Evolutionary conservation across 1,140 invertebrate genomes (phyloP).

Genomic region (Bathynomus jamesi): DNA sequence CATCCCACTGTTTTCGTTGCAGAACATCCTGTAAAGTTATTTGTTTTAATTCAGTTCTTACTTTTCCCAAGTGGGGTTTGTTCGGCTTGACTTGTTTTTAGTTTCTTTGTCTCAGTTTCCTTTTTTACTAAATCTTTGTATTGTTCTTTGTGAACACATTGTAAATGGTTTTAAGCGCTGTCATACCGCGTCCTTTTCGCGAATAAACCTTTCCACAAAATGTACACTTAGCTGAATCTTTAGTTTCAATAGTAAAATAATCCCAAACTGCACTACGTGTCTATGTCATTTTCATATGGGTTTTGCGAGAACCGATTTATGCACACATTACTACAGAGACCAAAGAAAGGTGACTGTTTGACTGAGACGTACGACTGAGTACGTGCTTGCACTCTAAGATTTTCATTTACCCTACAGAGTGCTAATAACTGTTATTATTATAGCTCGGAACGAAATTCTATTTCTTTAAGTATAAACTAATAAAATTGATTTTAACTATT

Average conservation of each 20-base stretch:
- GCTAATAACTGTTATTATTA: too few relatives aligned
- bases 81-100: neutral
- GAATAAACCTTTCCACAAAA: conserved; percentile 3
- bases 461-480: too few relatives aligned
- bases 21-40: neutral
- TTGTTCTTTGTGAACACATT: conserved; percentile 15
- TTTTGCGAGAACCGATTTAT: too few relatives aligned
- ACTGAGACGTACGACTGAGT: too few relatives aligned
- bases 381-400: too few relatives aligned
- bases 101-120: neutral
- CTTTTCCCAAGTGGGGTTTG: neutral
- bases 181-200: conserved; percentile 4
- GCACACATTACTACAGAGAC: too few relatives aligned
- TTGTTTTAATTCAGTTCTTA: neutral
- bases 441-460: too few relatives aligned
- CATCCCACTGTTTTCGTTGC: conserved; percentile 1
- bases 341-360: too few relatives aligned
- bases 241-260: neutral
- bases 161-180: conserved; percentile 10
- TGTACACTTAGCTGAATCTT: neutral
- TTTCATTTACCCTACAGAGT: too few relatives aligned
- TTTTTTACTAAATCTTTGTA: conserved; percentile 12
- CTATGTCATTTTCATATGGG: too few relatives aligned
- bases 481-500: too few relatives aligned
- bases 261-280: neutral